Conservation (phyloP, 2,113 vertebrate species). For the Notothenia coriiceps region DNA sequence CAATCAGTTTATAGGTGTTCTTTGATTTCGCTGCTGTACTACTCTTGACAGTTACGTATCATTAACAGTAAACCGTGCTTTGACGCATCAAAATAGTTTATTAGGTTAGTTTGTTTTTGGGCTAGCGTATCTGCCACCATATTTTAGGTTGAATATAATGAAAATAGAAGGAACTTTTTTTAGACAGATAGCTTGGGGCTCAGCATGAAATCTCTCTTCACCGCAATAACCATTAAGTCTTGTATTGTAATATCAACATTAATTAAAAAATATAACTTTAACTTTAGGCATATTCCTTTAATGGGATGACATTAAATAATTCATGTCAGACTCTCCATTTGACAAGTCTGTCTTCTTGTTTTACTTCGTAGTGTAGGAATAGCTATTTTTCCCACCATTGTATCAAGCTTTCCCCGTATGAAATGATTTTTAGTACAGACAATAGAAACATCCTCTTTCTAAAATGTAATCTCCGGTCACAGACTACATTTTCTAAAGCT, state of each 20-base stretch:
- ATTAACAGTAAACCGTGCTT: not conserved
- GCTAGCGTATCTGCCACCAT: not conserved
- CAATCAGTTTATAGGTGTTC: not conserved
- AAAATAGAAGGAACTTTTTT: not conserved
- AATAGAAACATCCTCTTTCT: no score
- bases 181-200: not conserved
- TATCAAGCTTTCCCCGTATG: no score
- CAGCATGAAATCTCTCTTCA: not conserved
- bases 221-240: not conserved
- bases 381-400: no score
- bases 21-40: conserved; percentile 1
- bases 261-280: not conserved
- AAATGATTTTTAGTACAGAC: no score
- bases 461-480: no score
- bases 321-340: no score
- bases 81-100: not conserved
- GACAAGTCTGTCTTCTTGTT: no score
- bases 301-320: not conserved
- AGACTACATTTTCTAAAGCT: no score
- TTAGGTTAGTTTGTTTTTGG: not conserved
- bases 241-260: not conserved
- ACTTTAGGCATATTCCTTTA: not conserved
- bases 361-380: no score
- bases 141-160: not conserved
- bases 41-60: conserved; percentile 7